A percentile compares a stretch with the other conserved stretches of the same genome.
phyloP scores from a whole-genome alignment of 2,113 vertebrate genomes.

The Australoheros scitulus region DNA sequence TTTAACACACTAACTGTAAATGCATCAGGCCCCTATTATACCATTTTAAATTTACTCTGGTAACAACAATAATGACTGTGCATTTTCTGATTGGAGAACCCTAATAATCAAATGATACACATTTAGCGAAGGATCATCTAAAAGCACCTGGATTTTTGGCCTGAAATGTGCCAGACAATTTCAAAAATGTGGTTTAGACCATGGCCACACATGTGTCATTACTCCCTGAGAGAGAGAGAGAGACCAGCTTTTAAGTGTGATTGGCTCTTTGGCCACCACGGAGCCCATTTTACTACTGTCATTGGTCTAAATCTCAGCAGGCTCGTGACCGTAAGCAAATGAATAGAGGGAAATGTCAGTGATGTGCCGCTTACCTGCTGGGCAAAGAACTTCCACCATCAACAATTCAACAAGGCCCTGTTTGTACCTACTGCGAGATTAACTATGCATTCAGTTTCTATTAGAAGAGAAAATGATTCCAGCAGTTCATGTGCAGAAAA shows the following conservation, averaged over 20 bases:
- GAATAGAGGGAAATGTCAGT: conserved; percentile 69
- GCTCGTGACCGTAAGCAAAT: conserved; percentile 56
- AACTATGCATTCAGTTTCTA: conserved; percentile 72
- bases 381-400: conserved; percentile 63
- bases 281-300: conserved; percentile 46
- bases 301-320: conserved; percentile 59
- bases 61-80: background rate
- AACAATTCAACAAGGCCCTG: conserved; percentile 55
- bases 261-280: conserved; percentile 38
- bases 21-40: background rate
- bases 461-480: conserved; percentile 55
- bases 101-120: background rate
- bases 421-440: conserved; percentile 71
- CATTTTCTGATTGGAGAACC: background rate
- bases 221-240: conserved; percentile 1
- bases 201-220: conserved; percentile 2
- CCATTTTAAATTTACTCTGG: background rate
- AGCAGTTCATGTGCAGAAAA: conserved; percentile 3
- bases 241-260: conserved; percentile 32
- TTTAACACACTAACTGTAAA: background rate
- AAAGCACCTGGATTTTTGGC: background rate
- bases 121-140: background rate
- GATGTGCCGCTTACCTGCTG: conserved; percentile 70
- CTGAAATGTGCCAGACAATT: background rate
- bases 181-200: conserved; percentile 3